Evolutionary conservation across 2,113 vertebrate species (phyloP), one percentile per base, ranked within the genome.

Genomic region (Erythrolamprus reginae): DNA sequence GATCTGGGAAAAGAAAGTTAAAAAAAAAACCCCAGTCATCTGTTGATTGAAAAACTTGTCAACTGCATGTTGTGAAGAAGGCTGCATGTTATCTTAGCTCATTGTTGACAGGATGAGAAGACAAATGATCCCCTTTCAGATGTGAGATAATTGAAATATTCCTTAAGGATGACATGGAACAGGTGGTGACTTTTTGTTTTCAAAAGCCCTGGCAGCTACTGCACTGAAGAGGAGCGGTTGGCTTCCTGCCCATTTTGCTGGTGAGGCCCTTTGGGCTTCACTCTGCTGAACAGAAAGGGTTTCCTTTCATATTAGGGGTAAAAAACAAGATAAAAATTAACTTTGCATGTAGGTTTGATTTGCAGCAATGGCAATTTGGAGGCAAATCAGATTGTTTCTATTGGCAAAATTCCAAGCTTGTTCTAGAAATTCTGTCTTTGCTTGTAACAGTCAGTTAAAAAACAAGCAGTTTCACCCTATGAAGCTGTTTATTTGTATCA

Each of bases 181-280:
- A 91, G 90, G 70, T 91, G 90, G 90, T 61, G 47, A 51, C 52
- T 53, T 26, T 45, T 88, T 84, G 86, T 88, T 91, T 91, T 88
- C 56, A 38, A 83, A 83, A 61, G 47, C 45, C 77, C 53, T 42
- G 15, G 26, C 52, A 19, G 50, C 8, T 50, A 58, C 85, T 87
- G 33, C 38, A 24, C 10, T 9, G 12, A 90, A 51, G 55, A 90
- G 84, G 65, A 58, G 90, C 21, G 45, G 47, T 50, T 58, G 86
- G 65, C 38, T 82, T 12, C 1, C 45, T 88, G 85, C 65, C 85
- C 33, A 45, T 48, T 5, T 86, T 88, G 70, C 45, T 58, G 86
- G n/a, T 28, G n/a, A 83, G 86, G 90, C 56, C 86, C 86, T 91
- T 19, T 42, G 90, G 77, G 86, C n/a, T 88, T 84, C 47, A 26